Evolutionary conservation across 2,888 invertebrate genomes (phyloP).

Genomic region (Drosophila peninsularis): DNA sequence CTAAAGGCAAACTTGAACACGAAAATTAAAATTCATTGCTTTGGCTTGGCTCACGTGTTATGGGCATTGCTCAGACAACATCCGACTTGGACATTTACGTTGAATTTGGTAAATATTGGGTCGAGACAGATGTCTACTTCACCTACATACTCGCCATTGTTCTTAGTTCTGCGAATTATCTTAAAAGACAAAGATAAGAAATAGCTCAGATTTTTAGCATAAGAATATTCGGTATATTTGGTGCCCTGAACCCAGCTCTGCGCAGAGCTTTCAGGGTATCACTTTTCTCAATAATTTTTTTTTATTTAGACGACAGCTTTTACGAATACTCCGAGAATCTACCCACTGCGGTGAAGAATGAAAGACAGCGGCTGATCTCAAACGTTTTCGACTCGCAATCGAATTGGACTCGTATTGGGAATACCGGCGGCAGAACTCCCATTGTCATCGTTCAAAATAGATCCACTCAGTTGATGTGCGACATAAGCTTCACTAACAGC

Average conservation of each 20-base stretch:
- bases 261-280: too few relatives aligned
- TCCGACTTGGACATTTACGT: conserved; percentile 36
- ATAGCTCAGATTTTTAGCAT: too few relatives aligned
- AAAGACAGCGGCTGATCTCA: not conserved
- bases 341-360: too few relatives aligned
- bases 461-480: not conserved
- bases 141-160: too few relatives aligned
- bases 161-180: too few relatives aligned
- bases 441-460: conserved; percentile 9
- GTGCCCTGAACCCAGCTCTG: too few relatives aligned
- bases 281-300: too few relatives aligned
- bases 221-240: too few relatives aligned
- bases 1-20: not conserved
- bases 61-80: conserved; percentile 17
- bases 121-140: not conserved
- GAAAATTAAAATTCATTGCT: not conserved
- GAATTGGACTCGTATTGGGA: not conserved
- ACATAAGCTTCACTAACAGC: conserved; percentile 19
- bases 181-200: too few relatives aligned
- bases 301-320: conserved; percentile 17
- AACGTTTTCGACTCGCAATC: not conserved
- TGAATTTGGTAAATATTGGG: conserved; percentile 10
- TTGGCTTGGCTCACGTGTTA: conserved; percentile 26
- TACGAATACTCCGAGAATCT: not conserved
- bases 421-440: not conserved